These are phyloP conservation scores for Hydraecia micacea DNA, from an alignment of 2,888 invertebrate genomes.

Conservation along the genomic window DNA sequence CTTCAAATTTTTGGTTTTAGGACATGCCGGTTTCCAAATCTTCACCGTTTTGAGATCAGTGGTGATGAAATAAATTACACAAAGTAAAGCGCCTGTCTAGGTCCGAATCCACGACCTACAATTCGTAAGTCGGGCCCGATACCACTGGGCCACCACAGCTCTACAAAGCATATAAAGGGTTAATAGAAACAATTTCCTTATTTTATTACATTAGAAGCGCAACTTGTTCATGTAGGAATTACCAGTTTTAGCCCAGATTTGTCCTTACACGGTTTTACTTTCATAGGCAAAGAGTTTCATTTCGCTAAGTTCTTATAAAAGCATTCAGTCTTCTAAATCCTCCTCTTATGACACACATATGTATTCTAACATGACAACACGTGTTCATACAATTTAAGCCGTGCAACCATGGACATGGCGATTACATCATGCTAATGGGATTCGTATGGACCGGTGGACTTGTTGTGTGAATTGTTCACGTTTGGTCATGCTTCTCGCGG, in stretches of 20 bases:
- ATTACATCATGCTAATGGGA: conserved; percentile 84
- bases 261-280: too few species aligned
- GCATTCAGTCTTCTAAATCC: neutral
- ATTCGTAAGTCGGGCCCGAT: too few species aligned
- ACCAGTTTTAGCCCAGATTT: too few species aligned
- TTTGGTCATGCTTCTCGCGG: conserved; percentile 12
- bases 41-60: too few species aligned
- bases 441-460: conserved; percentile 69
- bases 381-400: conserved; percentile 31
- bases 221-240: neutral
- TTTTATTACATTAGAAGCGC: neutral
- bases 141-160: too few species aligned
- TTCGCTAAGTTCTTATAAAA: neutral
- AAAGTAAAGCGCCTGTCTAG: too few species aligned
- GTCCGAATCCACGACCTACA: too few species aligned
- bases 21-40: too few species aligned
- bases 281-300: neutral
- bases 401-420: conserved; percentile 72
- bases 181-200: neutral
- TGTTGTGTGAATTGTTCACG: conserved; percentile 56
- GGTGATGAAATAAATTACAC: too few species aligned
- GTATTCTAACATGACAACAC: conserved; percentile 18
- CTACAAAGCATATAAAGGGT: too few species aligned
- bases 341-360: conserved; percentile 8
- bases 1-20: too few species aligned